Conservation (phyloP, 1,140 invertebrate species). For the Centruroides vittatus region DNA sequence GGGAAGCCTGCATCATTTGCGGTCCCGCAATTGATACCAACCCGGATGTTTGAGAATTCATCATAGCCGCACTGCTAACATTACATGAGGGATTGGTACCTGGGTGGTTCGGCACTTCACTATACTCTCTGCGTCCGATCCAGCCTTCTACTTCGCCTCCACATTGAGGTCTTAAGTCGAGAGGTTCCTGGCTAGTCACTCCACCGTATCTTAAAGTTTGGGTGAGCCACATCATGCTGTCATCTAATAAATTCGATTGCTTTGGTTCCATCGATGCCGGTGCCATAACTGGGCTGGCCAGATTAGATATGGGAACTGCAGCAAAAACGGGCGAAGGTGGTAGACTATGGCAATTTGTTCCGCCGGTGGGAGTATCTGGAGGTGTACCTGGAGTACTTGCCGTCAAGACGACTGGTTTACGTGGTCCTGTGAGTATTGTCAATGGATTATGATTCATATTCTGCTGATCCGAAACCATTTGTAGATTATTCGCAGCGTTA, state of each 20-base stretch:
- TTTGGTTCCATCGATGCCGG: conserved; percentile 21
- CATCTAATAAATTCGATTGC: conserved; percentile 29
- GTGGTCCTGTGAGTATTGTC: background rate
- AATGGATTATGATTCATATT: too few species aligned
- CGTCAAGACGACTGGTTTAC: conserved; percentile 4
- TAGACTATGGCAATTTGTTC: conserved; percentile 13
- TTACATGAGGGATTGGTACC: too few species aligned
- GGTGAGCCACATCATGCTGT: conserved; percentile 51
- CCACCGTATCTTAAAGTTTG: conserved; percentile 35
- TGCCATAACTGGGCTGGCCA: conserved; percentile 26
- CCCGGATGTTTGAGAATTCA: too few species aligned
- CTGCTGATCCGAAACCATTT: too few species aligned
- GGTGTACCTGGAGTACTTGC: conserved; percentile 44
- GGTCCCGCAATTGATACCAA: too few species aligned
- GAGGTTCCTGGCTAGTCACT: conserved; percentile 39
- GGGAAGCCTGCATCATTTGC: too few species aligned
- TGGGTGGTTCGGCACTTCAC: conserved; percentile 2
- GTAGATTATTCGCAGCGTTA: too few species aligned
- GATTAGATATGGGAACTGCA: conserved; percentile 25
- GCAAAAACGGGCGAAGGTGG: conserved; percentile 13
- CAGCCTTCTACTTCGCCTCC: conserved; percentile 12
- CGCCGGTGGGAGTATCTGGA: conserved; percentile 51
- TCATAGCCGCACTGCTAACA: too few species aligned
- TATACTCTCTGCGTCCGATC: conserved; percentile 9
- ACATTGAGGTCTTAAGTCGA: conserved; percentile 64